phyloP scores from a whole-genome alignment of 2,888 invertebrate species.

The Metopia argyrocephala region DNA sequence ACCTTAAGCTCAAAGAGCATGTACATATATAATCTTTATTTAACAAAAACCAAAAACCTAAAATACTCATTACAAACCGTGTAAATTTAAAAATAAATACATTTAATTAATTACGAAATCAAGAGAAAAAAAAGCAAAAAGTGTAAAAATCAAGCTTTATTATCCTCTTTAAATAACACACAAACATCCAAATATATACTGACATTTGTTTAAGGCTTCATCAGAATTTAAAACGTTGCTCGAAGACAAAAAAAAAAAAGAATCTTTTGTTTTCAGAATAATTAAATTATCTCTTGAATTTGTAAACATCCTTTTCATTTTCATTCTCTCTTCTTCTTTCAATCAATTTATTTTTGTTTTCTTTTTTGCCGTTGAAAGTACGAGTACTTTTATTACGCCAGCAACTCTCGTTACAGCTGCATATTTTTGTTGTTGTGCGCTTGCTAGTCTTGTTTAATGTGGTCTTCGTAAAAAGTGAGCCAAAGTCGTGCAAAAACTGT shows the following conservation, averaged over 20 bases:
- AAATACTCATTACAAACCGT: too few relatives aligned
- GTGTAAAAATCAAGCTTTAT: background rate
- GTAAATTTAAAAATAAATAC: too few relatives aligned
- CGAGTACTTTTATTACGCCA: background rate
- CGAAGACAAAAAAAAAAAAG: background rate
- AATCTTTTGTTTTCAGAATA: background rate
- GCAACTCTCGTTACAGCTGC: background rate
- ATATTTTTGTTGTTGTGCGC: background rate
- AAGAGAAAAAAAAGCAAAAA: background rate
- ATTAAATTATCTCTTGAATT: conserved; percentile 34
- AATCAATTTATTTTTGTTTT: conserved; percentile 33
- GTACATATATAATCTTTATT: too few relatives aligned
- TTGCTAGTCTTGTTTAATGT: background rate
- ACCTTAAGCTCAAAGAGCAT: too few relatives aligned
- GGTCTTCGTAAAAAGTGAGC: too few relatives aligned
- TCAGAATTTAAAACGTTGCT: background rate
- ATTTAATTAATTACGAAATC: conserved; percentile 1
- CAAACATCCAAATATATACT: too few relatives aligned
- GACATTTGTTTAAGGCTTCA: background rate
- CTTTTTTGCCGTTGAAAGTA: background rate
- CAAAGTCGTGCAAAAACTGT: background rate
- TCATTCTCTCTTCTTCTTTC: background rate
- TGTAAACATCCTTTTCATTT: conserved; percentile 28
- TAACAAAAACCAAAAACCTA: too few relatives aligned
- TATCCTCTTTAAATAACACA: background rate